phyloP scores from a whole-genome alignment of 2,888 invertebrate genomes.

The Seira ritae region DNA sequence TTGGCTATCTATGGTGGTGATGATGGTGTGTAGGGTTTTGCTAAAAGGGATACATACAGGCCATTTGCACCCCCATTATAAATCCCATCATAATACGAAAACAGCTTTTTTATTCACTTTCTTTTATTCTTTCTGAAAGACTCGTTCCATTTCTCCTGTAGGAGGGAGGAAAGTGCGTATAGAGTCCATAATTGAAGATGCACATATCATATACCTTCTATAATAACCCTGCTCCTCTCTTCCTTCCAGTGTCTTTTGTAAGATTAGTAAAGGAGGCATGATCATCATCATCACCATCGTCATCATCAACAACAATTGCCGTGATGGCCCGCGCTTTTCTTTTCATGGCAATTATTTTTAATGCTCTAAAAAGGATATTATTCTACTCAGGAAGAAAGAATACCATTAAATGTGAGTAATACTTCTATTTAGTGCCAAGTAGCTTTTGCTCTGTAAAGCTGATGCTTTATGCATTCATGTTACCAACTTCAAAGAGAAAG shows the following conservation, averaged over 20 bases:
- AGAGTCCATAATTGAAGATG: neutral
- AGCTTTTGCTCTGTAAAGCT: neutral
- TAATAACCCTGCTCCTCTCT: neutral
- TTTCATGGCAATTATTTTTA: slow-evolving; percentile 61
- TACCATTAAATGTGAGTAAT: slow-evolving; percentile 44
- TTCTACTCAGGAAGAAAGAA: slow-evolving; percentile 33
- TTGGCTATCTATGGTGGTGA: neutral
- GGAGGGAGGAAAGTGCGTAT: slow-evolving; percentile 26
- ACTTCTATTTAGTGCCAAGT: slow-evolving; percentile 14
- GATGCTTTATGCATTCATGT: slow-evolving; percentile 23
- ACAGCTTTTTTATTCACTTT: slow-evolving; percentile 21
- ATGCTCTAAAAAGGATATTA: slow-evolving; percentile 55
- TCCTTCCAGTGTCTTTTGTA: slow-evolving; percentile 26
- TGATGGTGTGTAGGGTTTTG: neutral
- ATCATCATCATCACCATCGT: slow-evolving; percentile 32
- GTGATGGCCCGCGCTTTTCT: slow-evolving; percentile 40
- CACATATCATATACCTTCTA: neutral
- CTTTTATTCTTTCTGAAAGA: neutral
- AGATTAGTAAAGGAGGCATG: slow-evolving; percentile 26
- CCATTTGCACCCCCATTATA: slow-evolving; percentile 51
- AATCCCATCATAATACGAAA: slow-evolving; percentile 14
- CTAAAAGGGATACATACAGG: slow-evolving; percentile 37
- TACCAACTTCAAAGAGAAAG: neutral
- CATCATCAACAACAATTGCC: slow-evolving; percentile 27
- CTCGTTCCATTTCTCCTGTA: neutral